These are phyloP conservation scores for Drosophila ezoana DNA, from an alignment of 2,888 invertebrate genomes.

Conservation along the genomic window DNA sequence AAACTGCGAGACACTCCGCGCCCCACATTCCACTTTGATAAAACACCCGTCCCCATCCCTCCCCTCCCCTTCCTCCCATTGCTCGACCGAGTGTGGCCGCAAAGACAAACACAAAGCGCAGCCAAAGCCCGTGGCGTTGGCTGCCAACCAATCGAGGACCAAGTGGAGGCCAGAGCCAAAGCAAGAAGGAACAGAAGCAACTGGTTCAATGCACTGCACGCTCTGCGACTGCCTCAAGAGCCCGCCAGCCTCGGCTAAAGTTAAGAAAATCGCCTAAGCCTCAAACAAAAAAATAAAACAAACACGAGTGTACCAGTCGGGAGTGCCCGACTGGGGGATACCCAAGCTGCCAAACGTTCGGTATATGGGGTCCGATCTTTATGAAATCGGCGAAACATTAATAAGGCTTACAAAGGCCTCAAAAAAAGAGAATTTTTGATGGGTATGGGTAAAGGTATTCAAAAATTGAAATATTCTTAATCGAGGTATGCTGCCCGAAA, in stretches of 20 bases:
- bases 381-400: no score
- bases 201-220: conserved; percentile 72
- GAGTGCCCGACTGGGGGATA: no score
- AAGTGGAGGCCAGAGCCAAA: conserved; percentile 9
- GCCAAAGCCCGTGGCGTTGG: conserved; percentile 53
- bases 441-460: no score
- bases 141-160: conserved; percentile 65
- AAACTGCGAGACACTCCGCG: conserved; percentile 51
- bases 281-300: conserved; percentile 24
- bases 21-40: conserved; percentile 28
- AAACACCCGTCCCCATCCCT: not conserved
- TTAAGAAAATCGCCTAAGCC: conserved; percentile 68
- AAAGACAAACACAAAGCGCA: conserved; percentile 60
- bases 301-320: not conserved
- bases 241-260: conserved; percentile 46
- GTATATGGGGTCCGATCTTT: no score
- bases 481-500: no score
- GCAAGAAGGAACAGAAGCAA: conserved; percentile 17
- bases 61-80: not conserved
- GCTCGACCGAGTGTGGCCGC: conserved; percentile 11
- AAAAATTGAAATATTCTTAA: no score
- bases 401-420: no score
- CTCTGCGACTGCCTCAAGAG: conserved; percentile 26
- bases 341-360: no score
- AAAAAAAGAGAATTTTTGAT: no score